Percentiles rank a stretch among this genome's conserved stretches.
phyloP scores from a whole-genome alignment of 2,888 invertebrate species.

The Suillia variegata region DNA sequence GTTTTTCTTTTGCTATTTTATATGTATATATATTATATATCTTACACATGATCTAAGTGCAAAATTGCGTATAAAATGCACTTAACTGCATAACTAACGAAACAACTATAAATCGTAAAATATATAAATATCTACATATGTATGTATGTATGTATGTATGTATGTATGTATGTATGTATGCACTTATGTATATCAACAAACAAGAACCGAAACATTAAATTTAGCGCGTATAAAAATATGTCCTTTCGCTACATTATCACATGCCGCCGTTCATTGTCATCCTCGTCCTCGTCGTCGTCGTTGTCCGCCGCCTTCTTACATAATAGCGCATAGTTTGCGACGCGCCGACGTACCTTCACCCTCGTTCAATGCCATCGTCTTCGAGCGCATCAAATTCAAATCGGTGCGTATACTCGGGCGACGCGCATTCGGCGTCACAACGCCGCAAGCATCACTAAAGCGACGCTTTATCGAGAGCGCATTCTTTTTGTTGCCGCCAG shows the following conservation, averaged over 20 bases:
- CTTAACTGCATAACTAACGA: too few species aligned
- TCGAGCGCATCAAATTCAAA: slow-evolving; percentile 84
- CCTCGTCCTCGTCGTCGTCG: not conserved
- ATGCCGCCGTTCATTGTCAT: slow-evolving; percentile 17
- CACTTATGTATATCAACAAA: too few species aligned
- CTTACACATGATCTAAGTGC: too few species aligned
- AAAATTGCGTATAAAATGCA: too few species aligned
- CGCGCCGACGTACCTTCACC: slow-evolving; percentile 64
- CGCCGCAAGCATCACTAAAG: slow-evolving; percentile 85
- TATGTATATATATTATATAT: too few species aligned
- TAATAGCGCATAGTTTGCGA: slow-evolving; percentile 48
- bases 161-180: not conserved
- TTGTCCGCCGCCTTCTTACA: slow-evolving; percentile 34
- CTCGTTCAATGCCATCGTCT: slow-evolving; percentile 76
- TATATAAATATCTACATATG: too few species aligned
- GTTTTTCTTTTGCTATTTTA: too few species aligned
- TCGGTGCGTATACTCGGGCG: slow-evolving; percentile 88
- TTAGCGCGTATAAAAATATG: slow-evolving; percentile 1
- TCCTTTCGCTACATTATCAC: slow-evolving; percentile 36
- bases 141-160: not conserved
- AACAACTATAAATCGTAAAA: too few species aligned
- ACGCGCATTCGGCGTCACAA: slow-evolving; percentile 85
- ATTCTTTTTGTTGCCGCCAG: slow-evolving; percentile 73
- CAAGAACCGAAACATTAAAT: not conserved
- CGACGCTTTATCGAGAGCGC: slow-evolving; percentile 81